Evolutionary conservation across 2,888 invertebrate genomes (phyloP).

Genomic region (Drosophila borealis): DNA sequence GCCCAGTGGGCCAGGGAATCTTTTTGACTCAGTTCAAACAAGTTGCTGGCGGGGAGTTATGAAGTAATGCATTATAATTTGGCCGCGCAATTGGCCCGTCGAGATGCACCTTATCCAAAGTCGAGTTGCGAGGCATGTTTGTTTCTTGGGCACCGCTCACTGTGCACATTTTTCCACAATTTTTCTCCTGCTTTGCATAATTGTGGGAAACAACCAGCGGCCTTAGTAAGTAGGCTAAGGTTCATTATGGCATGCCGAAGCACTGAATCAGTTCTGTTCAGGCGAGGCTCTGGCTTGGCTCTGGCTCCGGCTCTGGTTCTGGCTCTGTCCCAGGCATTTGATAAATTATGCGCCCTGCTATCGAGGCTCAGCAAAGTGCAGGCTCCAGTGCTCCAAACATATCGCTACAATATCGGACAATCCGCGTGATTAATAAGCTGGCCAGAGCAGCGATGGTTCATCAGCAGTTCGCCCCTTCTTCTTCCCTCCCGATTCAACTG

Average conservation of each 20-base stretch:
- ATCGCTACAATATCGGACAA: constrained; percentile 70
- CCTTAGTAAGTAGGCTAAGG: constrained; percentile 78
- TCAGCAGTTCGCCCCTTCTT: constrained; percentile 10
- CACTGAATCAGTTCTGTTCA: constrained; percentile 67
- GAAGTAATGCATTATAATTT: constrained; percentile 81
- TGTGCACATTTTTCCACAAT: constrained; percentile 48
- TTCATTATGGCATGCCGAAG: constrained; percentile 77
- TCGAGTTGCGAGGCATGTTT: constrained; percentile 61
- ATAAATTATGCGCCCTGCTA: constrained; percentile 69
- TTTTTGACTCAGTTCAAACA: constrained; percentile 74
- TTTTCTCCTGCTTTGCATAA: constrained; percentile 72
- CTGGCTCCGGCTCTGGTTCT: constrained; percentile 2
- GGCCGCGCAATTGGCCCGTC: constrained; percentile 63
- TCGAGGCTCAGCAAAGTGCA: constrained; percentile 66
- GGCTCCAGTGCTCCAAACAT: constrained; percentile 34
- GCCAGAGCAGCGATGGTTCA: constrained; percentile 31
- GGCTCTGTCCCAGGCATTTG: constrained; percentile 48
- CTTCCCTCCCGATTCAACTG: background rate
- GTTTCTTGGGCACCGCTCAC: constrained; percentile 57
- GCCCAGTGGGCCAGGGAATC: constrained; percentile 58
- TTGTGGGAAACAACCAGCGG: constrained; percentile 80
- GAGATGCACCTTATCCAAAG: constrained; percentile 73
- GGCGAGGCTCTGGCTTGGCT: constrained; percentile 6
- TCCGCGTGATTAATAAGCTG: constrained; percentile 76
- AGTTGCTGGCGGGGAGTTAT: constrained; percentile 79